Base-by-base conservation (phyloP, 2,113 vertebrate genomes). In the Alosa alosa region DNA sequence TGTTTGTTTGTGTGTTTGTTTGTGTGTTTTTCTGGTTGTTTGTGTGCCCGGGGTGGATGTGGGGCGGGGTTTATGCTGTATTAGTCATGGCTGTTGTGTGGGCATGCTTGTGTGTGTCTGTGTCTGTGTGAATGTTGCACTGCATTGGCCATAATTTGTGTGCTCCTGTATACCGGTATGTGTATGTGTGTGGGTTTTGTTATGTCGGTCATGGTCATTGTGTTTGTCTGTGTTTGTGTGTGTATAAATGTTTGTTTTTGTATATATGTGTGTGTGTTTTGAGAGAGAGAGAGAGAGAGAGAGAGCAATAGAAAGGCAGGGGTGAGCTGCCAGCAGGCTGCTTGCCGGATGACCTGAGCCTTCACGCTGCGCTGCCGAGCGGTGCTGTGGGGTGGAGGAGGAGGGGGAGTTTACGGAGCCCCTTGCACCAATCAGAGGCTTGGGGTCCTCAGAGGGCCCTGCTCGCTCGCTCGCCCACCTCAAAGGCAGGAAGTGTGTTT, bases 401-500 rank as follows among this genome's bases (percentile, higher is more conserved):
- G 17, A 1, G 50, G 17, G 50, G 17, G 50, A 52, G 11, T 15
- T 3, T 52, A 15, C 17, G 11, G 11, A 52, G 50, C 52, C 83
- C 84, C 84, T 3, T 6, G 9, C 13, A 15, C 1, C 72, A 36
- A 3, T 15, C 72, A 78, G 81, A 78, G 47, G 68, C 36, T 83
- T 39, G 25, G 57, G 72, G 50, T 75, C 49, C 83, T 47, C 41
- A 68, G 57, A 64, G 13, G 44, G 85, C 85, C 46, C 25, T 46
- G 84, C 75, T 50, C 31, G 55, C 47, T 82, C 83, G 60, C 57
- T 83, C 64, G 82, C 46, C 64, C 89, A 88, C 75, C 84, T 88
- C 82, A 82, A 89, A 91, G 85, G 55, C 49, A 46, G 84, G 72
- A 87, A 78, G 83, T 83, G 25, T 78, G 44, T 78, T 18, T 78